Percentiles rank a stretch among this genome's conserved stretches.
Evolutionary conservation across 2,797 vertebrate species (phyloP).

Genomic region (Babyrousa celebensis): DNA sequence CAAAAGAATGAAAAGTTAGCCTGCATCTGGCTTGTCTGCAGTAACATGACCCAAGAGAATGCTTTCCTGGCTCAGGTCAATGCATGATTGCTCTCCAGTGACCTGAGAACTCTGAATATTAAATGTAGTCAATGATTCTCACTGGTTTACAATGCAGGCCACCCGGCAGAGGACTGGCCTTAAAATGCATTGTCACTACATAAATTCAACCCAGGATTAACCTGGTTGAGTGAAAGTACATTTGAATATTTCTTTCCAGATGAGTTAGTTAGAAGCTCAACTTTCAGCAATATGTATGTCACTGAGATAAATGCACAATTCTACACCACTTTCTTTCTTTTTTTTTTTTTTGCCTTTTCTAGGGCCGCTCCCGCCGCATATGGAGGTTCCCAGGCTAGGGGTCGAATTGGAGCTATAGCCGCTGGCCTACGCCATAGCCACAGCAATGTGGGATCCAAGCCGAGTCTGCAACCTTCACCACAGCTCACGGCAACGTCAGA

Average conservation of each 20-base stretch:
- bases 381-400: too few relatives aligned
- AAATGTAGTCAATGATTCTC: constrained; percentile 52
- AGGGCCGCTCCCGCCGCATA: too few relatives aligned
- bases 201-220: constrained; percentile 72
- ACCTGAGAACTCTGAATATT: constrained; percentile 7
- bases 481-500: too few relatives aligned
- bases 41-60: background rate
- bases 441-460: too few relatives aligned
- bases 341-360: too few relatives aligned
- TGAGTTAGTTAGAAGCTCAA: constrained; percentile 24
- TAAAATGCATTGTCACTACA: constrained; percentile 52
- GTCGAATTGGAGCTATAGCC: too few relatives aligned
- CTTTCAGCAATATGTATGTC: background rate
- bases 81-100: constrained; percentile 7
- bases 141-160: constrained; percentile 70
- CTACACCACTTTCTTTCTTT: background rate
- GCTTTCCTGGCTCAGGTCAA: constrained; percentile 38
- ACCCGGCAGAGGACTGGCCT: constrained; percentile 7
- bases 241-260: constrained; percentile 66
- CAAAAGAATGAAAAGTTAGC: constrained; percentile 62
- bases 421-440: too few relatives aligned
- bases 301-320: constrained; percentile 24
- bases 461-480: too few relatives aligned
- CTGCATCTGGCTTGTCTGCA: background rate
- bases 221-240: constrained; percentile 46